These are phyloP conservation scores for Rhamphomyia laevipes DNA, from an alignment of 2,888 invertebrate species.

Conservation along the genomic window DNA sequence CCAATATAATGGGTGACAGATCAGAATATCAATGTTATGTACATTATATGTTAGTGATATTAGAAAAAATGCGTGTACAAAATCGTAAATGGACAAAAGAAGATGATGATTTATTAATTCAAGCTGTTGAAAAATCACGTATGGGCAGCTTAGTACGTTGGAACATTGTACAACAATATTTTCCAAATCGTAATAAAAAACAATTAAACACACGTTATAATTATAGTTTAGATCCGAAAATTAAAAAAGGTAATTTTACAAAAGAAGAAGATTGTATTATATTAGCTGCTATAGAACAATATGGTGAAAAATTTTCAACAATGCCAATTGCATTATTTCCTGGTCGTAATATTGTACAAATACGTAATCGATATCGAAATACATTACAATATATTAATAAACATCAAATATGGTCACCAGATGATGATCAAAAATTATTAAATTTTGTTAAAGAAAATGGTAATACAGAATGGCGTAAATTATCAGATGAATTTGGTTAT, in stretches of 20 bases:
- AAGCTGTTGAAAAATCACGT: constrained; percentile 49
- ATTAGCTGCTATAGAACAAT: constrained; percentile 47
- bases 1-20: constrained; percentile 44
- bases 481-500: constrained; percentile 42
- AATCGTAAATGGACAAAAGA: constrained; percentile 48
- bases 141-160: constrained; percentile 61
- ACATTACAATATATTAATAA: constrained; percentile 33
- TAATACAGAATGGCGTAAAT: constrained; percentile 40
- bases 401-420: constrained; percentile 46
- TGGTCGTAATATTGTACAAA: constrained; percentile 48
- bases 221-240: constrained; percentile 26
- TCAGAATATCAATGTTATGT: constrained; percentile 60
- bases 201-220: constrained; percentile 52
- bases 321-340: constrained; percentile 47
- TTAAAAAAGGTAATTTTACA: constrained; percentile 41
- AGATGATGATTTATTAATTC: constrained; percentile 54
- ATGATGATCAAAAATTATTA: constrained; percentile 49
- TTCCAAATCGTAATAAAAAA: constrained; percentile 49
- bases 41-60: constrained; percentile 46
- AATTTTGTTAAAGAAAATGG: constrained; percentile 41
- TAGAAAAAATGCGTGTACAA: constrained; percentile 14
- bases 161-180: constrained; percentile 51
- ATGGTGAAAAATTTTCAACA: constrained; percentile 46
- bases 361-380: constrained; percentile 47
- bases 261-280: constrained; percentile 54